Evolutionary conservation across 2,888 invertebrate species (phyloP).

Genomic region (Drosophila gaucha): DNA sequence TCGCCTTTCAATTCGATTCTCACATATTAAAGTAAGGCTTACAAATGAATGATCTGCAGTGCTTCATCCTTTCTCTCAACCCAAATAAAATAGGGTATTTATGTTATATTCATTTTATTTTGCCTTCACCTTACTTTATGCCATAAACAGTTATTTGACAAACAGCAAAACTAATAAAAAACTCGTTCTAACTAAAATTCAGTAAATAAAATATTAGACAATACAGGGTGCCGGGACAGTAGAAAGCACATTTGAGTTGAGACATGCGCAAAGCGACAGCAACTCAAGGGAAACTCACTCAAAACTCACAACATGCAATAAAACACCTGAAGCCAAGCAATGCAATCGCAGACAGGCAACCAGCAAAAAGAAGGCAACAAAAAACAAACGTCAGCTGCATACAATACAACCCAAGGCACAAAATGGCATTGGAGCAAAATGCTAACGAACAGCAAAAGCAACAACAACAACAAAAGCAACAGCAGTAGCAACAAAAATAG

Average conservation of each 20-base stretch:
- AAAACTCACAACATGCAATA: slow-evolving; percentile 38
- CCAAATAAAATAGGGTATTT: too few relatives aligned
- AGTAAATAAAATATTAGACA: slow-evolving; percentile 10
- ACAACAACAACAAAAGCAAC: slow-evolving; percentile 1
- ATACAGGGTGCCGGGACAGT: slow-evolving; percentile 45
- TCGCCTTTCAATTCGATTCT: neutral
- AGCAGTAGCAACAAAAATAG: slow-evolving; percentile 1
- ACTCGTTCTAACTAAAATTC: neutral
- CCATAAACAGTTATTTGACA: slow-evolving; percentile 1
- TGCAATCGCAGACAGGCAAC: slow-evolving; percentile 19
- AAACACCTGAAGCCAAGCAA: slow-evolving; percentile 55
- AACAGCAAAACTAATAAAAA: neutral
- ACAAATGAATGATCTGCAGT: neutral
- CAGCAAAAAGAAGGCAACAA: slow-evolving; percentile 11
- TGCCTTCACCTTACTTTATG: neutral
- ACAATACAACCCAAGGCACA: slow-evolving; percentile 41
- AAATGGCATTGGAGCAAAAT: slow-evolving; percentile 45
- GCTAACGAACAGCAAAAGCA: slow-evolving; percentile 24
- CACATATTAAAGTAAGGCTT: neutral
- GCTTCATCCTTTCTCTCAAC: neutral
- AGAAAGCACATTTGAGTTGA: slow-evolving; percentile 3
- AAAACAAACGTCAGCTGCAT: slow-evolving; percentile 68
- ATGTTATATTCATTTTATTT: neutral
- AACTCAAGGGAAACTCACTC: slow-evolving; percentile 46
- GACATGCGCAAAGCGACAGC: slow-evolving; percentile 52